Percentiles rank a stretch among this genome's conserved stretches.
These are phyloP conservation scores for Xyrauchen texanus DNA, from an alignment of 2,113 vertebrate genomes.

Conservation along the genomic window DNA sequence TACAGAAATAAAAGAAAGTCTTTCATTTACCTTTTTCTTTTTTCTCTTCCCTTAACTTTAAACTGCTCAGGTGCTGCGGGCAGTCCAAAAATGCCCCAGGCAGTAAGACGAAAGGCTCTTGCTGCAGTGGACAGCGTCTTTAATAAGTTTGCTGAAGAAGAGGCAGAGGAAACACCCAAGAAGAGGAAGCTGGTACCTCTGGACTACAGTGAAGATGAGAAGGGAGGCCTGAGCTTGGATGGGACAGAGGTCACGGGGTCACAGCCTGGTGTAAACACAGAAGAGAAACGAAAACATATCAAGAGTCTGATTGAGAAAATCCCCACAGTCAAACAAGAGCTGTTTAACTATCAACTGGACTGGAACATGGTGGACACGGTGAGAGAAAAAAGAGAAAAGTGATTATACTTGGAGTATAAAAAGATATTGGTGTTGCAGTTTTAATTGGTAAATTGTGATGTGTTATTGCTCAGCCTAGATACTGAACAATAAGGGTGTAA, in stretches of 20 bases:
- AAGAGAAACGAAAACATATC: slow-evolving; percentile 97
- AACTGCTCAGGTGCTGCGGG: slow-evolving; percentile 80
- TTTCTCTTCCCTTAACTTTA: not conserved
- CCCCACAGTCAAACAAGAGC: slow-evolving; percentile 94
- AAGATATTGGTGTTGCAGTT: too few relatives aligned
- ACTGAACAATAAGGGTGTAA: too few relatives aligned
- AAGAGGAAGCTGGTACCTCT: slow-evolving; percentile 96
- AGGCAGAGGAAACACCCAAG: slow-evolving; percentile 89
- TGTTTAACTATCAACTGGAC: slow-evolving; percentile 95
- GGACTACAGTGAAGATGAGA: slow-evolving; percentile 97
- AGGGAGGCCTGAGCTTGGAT: slow-evolving; percentile 68
- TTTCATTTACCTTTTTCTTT: too few relatives aligned
- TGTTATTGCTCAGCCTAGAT: too few relatives aligned
- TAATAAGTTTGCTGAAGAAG: slow-evolving; percentile 96
- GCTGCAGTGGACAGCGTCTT: slow-evolving; percentile 95
- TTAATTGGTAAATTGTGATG: too few relatives aligned
- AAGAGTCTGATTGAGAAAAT: slow-evolving; percentile 99
- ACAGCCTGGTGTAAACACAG: slow-evolving; percentile 87
- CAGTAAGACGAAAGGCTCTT: slow-evolving; percentile 89
- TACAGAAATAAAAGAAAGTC: too few relatives aligned
- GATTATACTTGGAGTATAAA: too few relatives aligned
- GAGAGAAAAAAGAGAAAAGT: slow-evolving; percentile 57
- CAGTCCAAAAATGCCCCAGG: slow-evolving; percentile 91
- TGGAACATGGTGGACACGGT: slow-evolving; percentile 98
- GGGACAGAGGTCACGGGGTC: slow-evolving; percentile 63